Evolutionary conservation across 2,888 invertebrate genomes (phyloP), one percentile per base, ranked within the genome.

Genomic region (Molorchus minor): DNA sequence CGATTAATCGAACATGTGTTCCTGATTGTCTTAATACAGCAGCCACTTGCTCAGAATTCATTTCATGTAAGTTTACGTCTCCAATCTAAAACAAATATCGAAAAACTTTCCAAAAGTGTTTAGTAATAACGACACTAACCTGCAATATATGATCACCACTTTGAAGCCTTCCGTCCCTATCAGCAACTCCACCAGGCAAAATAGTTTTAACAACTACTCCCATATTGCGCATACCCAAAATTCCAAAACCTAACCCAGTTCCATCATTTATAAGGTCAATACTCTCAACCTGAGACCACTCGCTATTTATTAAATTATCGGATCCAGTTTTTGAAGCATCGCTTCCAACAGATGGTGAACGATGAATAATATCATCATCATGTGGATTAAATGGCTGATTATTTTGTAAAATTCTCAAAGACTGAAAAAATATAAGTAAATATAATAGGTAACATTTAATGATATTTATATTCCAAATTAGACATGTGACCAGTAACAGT

Each of bases 171-270:
- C 95, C 95, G 83, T 99, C 98, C 71, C 95, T 88, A 82, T 98
- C 98, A 5, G 99, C 98, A 2, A 98, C 96, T 52, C 98, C 98
- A 3, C 97, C 98, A 0, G 97, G 96, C 59, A 98, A 84, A 70
- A 99, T 98, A 12, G 98, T 98, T 82, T 99, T 99, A 10, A 99
- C 98, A 64, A 99, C 98, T n/a, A 99, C 98, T 3, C 99, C 98
- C 68, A 98, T 97, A 69, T 96, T 96, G 71, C 97, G 88, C 45
- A 94, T 94, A 17, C 98, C 98, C 75, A 99, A 97, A 75, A 99
- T 99, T 77, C 94, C 99, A 83, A 99, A 99, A 33, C 99, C 99
- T 70, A 99, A 87, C 21, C 98, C 98, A 59, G 96, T 94, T 62
- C 97, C 98, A 86, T 98, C 98, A 82, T 98, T 98, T 41, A 96